phyloP scores from a whole-genome alignment of 2,888 invertebrate species.

The Lampropteryx suffumata region DNA sequence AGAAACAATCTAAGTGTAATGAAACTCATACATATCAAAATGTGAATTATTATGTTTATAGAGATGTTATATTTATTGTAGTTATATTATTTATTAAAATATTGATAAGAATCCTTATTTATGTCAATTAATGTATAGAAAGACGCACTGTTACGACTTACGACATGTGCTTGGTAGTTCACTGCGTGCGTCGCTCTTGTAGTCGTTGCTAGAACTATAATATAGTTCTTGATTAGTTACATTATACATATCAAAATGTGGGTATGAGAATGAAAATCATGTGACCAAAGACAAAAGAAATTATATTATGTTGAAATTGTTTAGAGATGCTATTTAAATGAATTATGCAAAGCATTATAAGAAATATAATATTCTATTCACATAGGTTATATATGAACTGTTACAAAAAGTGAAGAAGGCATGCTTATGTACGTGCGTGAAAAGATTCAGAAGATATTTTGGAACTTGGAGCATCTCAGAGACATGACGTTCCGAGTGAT shows the following conservation, averaged over 20 bases:
- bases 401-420: slow-evolving; percentile 2
- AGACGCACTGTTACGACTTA: slow-evolving; percentile 45
- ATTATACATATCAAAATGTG: slow-evolving; percentile 22
- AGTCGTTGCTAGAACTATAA: background rate
- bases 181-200: slow-evolving; percentile 32
- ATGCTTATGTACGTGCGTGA: background rate
- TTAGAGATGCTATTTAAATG: slow-evolving; percentile 11
- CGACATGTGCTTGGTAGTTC: slow-evolving; percentile 52
- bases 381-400: background rate
- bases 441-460: too few relatives aligned
- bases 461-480: too few relatives aligned
- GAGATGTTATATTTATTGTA: slow-evolving; percentile 47
- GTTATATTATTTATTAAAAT: slow-evolving; percentile 39
- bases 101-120: slow-evolving; percentile 77
- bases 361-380: slow-evolving; percentile 2
- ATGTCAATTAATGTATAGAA: slow-evolving; percentile 76
- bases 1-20: slow-evolving; percentile 39
- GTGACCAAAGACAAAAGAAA: slow-evolving; percentile 29
- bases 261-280: slow-evolving; percentile 18
- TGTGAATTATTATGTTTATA: slow-evolving; percentile 64
- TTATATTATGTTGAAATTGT: slow-evolving; percentile 16
- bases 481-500: too few relatives aligned
- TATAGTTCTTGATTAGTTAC: background rate
- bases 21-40: slow-evolving; percentile 76
- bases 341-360: slow-evolving; percentile 27